Base-by-base conservation (phyloP, 2,113 vertebrate genomes). In the Fulmarus glacialis region DNA sequence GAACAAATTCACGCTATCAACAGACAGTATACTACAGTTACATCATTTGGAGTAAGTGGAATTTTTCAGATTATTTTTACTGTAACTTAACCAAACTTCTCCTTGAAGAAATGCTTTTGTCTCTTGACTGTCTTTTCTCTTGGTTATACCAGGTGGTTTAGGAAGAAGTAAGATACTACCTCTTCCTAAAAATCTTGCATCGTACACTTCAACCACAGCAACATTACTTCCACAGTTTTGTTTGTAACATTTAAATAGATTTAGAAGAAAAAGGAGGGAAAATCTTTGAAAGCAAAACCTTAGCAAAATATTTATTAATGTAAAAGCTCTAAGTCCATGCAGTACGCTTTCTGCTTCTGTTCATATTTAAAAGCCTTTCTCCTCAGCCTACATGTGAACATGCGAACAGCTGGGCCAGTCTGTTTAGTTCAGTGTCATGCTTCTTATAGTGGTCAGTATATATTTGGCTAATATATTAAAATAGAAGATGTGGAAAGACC, bases 371-470 rank as follows among this genome's bases (percentile, higher is more conserved):
- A 74, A 77, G 7, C 12, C 20, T 55, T 80, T 23, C 11, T 53
- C 30, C 29, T 83, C 32, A 68, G 32, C 40, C 40, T 26, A 0
- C 5, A 15, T 0, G 4, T 30, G 72, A 71, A 3, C 23, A 15
- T 2, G 30, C 0, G 1, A 45, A 10, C 16, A 24, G 6, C 13
- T 30, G n/a, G 24, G 16, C 1, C 1, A 9, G 43, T 47, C 29
- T 22, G 7, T 32, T 77, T 10, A 8, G 4, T 29, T 56, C 26
- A 40, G 21, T 6, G 20, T 58, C 6, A 4, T 17, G 26, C 36
- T 73, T 70, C 15, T 59, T 15, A 8, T 5, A 67, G 40, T 45
- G 50, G 5, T 78, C 36, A 40, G 13, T 71, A 16, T n/a, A 8
- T 72, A 42, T 53, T 72, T 67, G 40, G 15, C 21, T 21, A 47